Evolutionary conservation across 2,797 vertebrate species (phyloP).

Genomic region (Ceyx erithaca): DNA sequence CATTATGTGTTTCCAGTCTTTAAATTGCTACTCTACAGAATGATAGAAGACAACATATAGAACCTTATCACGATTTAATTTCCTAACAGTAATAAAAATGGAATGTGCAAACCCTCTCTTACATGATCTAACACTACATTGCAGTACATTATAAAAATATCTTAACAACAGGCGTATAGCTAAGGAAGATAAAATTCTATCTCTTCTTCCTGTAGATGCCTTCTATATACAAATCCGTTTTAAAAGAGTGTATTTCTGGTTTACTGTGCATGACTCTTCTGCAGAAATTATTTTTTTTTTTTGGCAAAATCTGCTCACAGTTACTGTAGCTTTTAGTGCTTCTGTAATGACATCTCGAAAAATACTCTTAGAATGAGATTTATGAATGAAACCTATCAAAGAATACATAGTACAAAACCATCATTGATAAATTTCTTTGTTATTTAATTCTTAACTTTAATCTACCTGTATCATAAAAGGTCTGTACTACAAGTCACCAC

Average conservation of each 20-base stretch:
- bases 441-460: not conserved
- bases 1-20: not conserved
- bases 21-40: not conserved
- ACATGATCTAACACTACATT: slow-evolving; percentile 20
- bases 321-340: not conserved
- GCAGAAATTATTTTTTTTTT: not conserved
- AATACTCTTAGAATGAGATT: not conserved
- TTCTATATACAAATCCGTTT: slow-evolving; percentile 30
- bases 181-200: slow-evolving; percentile 37
- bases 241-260: slow-evolving; percentile 5
- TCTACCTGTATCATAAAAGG: not conserved
- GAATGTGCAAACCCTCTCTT: slow-evolving; percentile 8
- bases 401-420: rapidly evolving
- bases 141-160: slow-evolving; percentile 20
- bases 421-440: not conserved
- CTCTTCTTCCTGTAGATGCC: not conserved
- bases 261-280: not conserved
- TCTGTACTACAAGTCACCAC: not conserved
- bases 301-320: slow-evolving; percentile 30
- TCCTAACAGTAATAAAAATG: slow-evolving; percentile 37
- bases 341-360: not conserved
- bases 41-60: slow-evolving; percentile 14
- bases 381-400: slow-evolving; percentile 53
- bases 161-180: not conserved
- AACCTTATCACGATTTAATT: slow-evolving; percentile 47